phyloP scores from a whole-genome alignment of 2,888 invertebrate species.

The Orthosia gothica region DNA sequence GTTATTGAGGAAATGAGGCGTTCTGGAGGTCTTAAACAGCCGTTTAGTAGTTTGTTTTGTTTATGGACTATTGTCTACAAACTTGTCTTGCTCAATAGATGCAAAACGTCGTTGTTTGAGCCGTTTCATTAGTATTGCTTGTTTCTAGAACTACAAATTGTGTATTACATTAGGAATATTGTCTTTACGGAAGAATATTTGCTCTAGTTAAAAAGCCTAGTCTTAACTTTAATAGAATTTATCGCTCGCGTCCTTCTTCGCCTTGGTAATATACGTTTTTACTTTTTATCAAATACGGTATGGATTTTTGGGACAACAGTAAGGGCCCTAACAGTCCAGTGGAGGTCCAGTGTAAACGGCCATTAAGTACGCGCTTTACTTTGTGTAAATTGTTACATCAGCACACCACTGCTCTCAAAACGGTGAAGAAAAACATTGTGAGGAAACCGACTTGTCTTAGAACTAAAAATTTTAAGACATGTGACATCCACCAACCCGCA shows the following conservation, averaged over 20 bases:
- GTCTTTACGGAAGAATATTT: neutral
- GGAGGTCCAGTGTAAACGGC: no score
- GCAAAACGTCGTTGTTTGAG: slow-evolving; percentile 5
- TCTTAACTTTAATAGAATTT: neutral
- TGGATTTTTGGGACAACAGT: neutral
- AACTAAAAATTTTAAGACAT: no score
- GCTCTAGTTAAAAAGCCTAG: neutral
- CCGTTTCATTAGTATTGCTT: slow-evolving; percentile 9
- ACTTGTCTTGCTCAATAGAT: slow-evolving; percentile 28
- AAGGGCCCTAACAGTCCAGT: no score
- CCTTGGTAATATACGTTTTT: neutral
- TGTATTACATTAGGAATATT: neutral
- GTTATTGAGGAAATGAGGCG: slow-evolving; percentile 40
- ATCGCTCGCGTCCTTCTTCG: no score
- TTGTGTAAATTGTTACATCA: no score
- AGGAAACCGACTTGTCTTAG: no score
- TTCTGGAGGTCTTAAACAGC: slow-evolving; percentile 10
- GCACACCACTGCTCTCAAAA: no score
- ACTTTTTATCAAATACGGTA: neutral
- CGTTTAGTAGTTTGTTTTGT: slow-evolving; percentile 28
- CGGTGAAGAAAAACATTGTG: no score
- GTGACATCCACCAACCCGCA: no score
- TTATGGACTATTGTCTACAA: slow-evolving; percentile 39
- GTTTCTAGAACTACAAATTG: slow-evolving; percentile 10
- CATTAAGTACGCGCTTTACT: no score